A percentile compares a stretch with the other conserved stretches of the same genome.
These are phyloP conservation scores for Salmo trutta DNA, from an alignment of 2,797 vertebrate species.

Conservation along the genomic window DNA sequence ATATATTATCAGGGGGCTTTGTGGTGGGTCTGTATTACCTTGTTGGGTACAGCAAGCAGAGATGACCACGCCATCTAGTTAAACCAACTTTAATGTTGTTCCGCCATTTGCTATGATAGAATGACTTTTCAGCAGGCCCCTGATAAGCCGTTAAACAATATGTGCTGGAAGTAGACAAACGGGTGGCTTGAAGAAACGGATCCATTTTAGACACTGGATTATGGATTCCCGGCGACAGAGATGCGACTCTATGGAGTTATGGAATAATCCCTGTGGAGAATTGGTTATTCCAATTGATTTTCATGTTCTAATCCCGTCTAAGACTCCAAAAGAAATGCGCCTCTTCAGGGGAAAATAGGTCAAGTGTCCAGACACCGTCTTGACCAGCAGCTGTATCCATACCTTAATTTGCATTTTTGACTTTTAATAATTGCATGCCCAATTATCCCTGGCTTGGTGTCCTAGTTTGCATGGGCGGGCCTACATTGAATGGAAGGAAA, in stretches of 20 bases:
- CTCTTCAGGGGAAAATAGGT: constrained; percentile 75
- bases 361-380: constrained; percentile 75
- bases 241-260: constrained; percentile 61
- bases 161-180: constrained; percentile 6
- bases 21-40: not conserved
- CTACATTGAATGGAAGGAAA: constrained; percentile 36
- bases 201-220: constrained; percentile 36
- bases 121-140: not conserved
- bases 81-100: too few relatives aligned
- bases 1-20: not conserved
- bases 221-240: constrained; percentile 40
- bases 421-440: constrained; percentile 74
- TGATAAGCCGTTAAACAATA: constrained; percentile 32
- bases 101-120: constrained; percentile 5
- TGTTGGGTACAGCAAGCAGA: too few relatives aligned
- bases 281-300: constrained; percentile 62
- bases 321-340: constrained; percentile 63
- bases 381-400: constrained; percentile 59
- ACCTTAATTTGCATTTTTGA: constrained; percentile 76
- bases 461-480: constrained; percentile 70
- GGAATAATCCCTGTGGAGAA: constrained; percentile 67
- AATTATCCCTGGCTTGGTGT: constrained; percentile 73
- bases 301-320: constrained; percentile 72
- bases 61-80: too few relatives aligned
- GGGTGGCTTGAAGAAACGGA: constrained; percentile 40